A percentile compares a stretch with the other conserved stretches of the same genome.
These are phyloP conservation scores for Euplagia quadripunctaria DNA, from an alignment of 2,888 invertebrate genomes.

Conservation along the genomic window DNA sequence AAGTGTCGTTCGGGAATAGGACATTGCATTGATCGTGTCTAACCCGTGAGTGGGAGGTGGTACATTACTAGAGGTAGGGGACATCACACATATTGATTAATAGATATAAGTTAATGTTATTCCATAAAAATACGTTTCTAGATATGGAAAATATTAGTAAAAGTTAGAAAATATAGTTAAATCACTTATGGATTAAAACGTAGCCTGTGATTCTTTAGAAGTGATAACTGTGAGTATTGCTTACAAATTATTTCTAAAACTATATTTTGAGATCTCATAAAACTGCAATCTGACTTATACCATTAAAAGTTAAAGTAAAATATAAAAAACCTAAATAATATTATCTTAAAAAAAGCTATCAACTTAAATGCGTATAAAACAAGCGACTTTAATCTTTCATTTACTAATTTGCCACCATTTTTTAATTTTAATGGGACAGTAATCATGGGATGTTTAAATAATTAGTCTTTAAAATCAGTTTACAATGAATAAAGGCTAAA, in stretches of 20 bases:
- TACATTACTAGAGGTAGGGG: conserved; percentile 56
- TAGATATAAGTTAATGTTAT: conserved; percentile 8
- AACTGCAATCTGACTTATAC: neutral
- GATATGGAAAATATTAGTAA: neutral
- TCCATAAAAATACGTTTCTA: neutral
- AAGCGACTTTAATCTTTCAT: neutral
- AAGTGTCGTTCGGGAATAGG: conserved; percentile 68
- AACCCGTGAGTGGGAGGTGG: conserved; percentile 44
- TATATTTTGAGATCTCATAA: neutral
- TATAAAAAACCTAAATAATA: neutral
- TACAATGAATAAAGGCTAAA: no score
- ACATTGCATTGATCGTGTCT: conserved; percentile 41
- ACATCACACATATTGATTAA: conserved; percentile 18
- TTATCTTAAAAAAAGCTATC: neutral
- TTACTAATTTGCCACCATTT: neutral
- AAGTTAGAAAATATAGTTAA: neutral
- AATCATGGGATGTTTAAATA: neutral
- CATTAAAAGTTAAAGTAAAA: neutral
- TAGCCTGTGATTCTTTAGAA: neutral
- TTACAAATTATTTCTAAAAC: neutral
- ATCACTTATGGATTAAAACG: neutral
- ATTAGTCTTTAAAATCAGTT: neutral
- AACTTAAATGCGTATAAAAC: neutral
- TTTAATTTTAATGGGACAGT: neutral
- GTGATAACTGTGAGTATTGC: neutral